Percentiles rank a stretch among this genome's conserved stretches.
These are phyloP conservation scores for Butorides virescens DNA, from an alignment of 2,113 vertebrate genomes.

Conservation along the genomic window DNA sequence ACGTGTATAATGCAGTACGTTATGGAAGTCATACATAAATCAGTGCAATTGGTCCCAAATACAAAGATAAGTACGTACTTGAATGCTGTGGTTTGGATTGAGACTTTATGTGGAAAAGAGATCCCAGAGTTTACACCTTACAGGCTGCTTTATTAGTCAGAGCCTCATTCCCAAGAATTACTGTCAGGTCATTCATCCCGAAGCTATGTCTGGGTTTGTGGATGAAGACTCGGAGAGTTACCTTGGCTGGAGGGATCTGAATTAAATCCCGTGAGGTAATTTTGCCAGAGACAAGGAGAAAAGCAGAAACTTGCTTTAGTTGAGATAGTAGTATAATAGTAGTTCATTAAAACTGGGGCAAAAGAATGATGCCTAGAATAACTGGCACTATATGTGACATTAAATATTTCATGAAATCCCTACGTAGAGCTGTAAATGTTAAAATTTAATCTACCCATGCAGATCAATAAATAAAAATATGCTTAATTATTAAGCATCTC, in stretches of 20 bases:
- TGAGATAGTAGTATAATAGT: not conserved
- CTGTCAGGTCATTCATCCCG: not conserved
- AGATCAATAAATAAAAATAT: constrained; percentile 34
- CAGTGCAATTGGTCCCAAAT: not conserved
- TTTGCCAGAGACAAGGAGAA: not conserved
- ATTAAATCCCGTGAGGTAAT: not conserved
- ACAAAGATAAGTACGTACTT: not conserved
- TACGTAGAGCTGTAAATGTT: not conserved
- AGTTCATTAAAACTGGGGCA: not conserved
- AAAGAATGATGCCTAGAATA: not conserved
- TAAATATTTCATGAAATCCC: not conserved
- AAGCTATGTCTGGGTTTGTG: not conserved
- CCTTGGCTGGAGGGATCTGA: not conserved
- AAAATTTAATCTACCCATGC: constrained; percentile 8
- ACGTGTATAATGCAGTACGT: not conserved
- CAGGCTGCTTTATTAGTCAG: not conserved
- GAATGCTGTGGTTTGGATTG: not conserved
- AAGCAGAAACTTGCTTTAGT: not conserved
- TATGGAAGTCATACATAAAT: not conserved
- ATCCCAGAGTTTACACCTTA: not conserved
- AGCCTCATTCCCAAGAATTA: not conserved
- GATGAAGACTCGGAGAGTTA: not conserved
- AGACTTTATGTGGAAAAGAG: not conserved
- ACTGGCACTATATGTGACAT: not conserved
- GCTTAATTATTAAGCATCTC: constrained; percentile 48